Evolutionary conservation across 2,888 invertebrate species (phyloP), one percentile per base, ranked within the genome.

Genomic region (Choristoneura rosaceana): DNA sequence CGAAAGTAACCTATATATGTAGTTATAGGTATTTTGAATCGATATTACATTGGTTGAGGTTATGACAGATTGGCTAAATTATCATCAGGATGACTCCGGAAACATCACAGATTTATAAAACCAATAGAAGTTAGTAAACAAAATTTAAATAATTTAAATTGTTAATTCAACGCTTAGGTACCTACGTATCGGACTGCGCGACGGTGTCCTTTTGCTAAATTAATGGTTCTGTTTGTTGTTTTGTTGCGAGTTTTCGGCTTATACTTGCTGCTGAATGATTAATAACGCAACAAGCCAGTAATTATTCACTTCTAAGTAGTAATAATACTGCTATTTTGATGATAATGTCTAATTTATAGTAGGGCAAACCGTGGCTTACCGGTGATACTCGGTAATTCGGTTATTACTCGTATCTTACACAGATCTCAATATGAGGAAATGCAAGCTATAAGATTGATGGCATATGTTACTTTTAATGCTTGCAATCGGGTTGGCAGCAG

Each of bases 211-310:
- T 55, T 55, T 55, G 25, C 55, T 1, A 25, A 55, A 55, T 55
- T 55, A 55, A 55, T 55, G 55, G 25, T 55, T 55, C 55, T 55
- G 55, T 55, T 55, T 55, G 55, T 55, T 55, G 55, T 55, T 55
- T 55, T 25, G 55, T 55, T 55, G 10, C 55, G 25, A 55, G 12
- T 55, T 55, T 12, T 25, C 12, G 55, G 25, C 25, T 55, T 25
- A 55, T 25, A 55, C 55, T 55, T 55, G 55, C 55, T 25, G 10
- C 55, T 25, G 55, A 25, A 55, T 55, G 55, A 55, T 55, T 55
- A 55, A 55, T 55, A 55, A 55, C 55, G 10, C 25, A 25, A 25
- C 25, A 25, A 10, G 12, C 55, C 55, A 55, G 25, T 55, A 55
- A 55, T 55, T 55, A 55, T 25, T 55, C 55, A 55, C 55, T 55